phyloP scores from a whole-genome alignment of 2,888 invertebrate genomes.

The Tetragonula carbonaria region DNA sequence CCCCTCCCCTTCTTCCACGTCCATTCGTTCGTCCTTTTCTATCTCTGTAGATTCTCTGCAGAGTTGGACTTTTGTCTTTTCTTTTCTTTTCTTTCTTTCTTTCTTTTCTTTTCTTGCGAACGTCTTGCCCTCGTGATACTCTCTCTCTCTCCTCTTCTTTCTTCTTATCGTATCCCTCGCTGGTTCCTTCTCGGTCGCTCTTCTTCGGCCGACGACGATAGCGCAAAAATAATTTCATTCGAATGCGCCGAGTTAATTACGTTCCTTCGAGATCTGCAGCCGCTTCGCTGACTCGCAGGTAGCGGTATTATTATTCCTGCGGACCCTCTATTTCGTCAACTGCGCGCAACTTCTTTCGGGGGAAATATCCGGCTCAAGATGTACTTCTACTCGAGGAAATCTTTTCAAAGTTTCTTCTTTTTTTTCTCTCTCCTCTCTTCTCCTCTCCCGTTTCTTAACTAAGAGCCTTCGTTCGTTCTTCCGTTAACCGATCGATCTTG shows the following conservation, averaged over 20 bases:
- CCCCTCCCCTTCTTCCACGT: not conserved
- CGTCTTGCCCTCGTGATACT: not conserved
- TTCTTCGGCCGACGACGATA: constrained; percentile 58
- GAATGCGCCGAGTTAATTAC: constrained; percentile 76
- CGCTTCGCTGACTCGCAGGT: constrained; percentile 66
- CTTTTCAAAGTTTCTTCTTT: constrained; percentile 57
- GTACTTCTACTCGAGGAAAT: constrained; percentile 48
- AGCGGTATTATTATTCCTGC: constrained; percentile 68
- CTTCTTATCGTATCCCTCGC: not conserved
- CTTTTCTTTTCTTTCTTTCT: not conserved
- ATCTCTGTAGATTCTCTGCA: not conserved
- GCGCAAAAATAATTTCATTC: constrained; percentile 77
- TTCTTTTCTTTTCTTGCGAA: not conserved
- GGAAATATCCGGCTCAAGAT: constrained; percentile 48
- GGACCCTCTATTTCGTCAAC: constrained; percentile 70
- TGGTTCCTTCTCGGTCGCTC: not conserved
- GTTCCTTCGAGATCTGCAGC: constrained; percentile 70
- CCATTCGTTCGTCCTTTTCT: not conserved
- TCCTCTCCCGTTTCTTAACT: constrained; percentile 36
- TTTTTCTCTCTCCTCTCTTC: constrained; percentile 23
- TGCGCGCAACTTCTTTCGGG: constrained; percentile 54
- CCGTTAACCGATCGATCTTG: constrained; percentile 54
- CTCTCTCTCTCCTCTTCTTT: constrained; percentile 2
- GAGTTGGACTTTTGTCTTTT: not conserved
- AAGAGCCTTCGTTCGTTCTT: constrained; percentile 31